Percentiles rank a stretch among this genome's conserved stretches.
Evolutionary conservation across 2,113 vertebrate species (phyloP).

Genomic region (Lucifuga dentata): DNA sequence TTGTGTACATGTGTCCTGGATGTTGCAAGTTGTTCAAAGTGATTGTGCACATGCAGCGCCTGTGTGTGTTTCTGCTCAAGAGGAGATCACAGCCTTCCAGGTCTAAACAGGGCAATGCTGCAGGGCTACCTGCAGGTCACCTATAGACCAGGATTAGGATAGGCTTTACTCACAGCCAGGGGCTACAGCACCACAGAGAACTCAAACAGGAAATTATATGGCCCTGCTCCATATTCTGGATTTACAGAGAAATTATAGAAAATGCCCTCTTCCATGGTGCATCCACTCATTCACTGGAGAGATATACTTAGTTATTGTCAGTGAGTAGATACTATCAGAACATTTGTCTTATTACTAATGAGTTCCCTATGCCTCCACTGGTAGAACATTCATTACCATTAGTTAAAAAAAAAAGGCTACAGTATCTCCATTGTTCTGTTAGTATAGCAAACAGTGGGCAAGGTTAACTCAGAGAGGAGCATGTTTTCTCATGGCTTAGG

Average conservation of each 20-base stretch:
- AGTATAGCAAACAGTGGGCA: conserved; percentile 43
- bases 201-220: conserved; percentile 56
- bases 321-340: not conserved
- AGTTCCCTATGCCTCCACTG: not conserved
- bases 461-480: conserved; percentile 26
- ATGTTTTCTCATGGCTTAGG: conserved; percentile 44
- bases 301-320: conserved; percentile 14
- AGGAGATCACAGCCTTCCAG: conserved; percentile 51
- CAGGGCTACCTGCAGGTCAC: conserved; percentile 48
- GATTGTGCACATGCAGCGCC: conserved; percentile 7
- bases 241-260: conserved; percentile 46
- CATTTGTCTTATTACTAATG: not conserved
- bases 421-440: not conserved
- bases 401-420: not conserved
- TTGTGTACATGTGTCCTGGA: not conserved
- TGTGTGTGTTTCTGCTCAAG: conserved; percentile 11
- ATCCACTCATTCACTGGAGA: conserved; percentile 1
- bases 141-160: conserved; percentile 40
- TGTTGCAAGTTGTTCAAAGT: conserved; percentile 39
- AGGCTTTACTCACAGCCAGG: conserved; percentile 25
- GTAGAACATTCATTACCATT: not conserved
- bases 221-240: conserved; percentile 27
- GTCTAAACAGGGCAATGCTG: conserved; percentile 37
- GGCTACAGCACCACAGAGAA: conserved; percentile 31
- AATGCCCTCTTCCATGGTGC: conserved; percentile 13